Conservation (phyloP, 2,888 invertebrate genomes). For the Junonia oenone region DNA sequence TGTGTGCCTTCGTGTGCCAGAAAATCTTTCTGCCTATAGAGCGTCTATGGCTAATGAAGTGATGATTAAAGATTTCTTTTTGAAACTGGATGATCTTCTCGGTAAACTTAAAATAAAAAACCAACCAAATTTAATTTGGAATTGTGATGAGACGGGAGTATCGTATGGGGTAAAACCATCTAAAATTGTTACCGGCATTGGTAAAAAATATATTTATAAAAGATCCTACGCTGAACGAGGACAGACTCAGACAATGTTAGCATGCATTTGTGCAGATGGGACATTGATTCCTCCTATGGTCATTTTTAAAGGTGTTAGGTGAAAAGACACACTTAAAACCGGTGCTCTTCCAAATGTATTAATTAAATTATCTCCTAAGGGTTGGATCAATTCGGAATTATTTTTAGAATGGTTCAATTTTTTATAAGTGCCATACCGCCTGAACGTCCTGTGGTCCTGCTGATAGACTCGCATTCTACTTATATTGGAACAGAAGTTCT, state of each 20-base stretch:
- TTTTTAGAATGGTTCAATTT: too few relatives aligned
- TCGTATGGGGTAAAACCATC: conserved; percentile 6
- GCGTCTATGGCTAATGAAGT: conserved; percentile 8
- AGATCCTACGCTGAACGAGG: conserved; percentile 13
- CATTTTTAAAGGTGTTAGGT: conserved; percentile 11
- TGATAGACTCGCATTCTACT: too few relatives aligned
- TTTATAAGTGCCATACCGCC: too few relatives aligned
- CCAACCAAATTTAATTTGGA: conserved; percentile 8
- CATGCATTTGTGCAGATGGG: conserved; percentile 10
- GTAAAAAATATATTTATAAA: conserved; percentile 11
- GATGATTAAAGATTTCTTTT: conserved; percentile 8
- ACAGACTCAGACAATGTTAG: conserved; percentile 6
- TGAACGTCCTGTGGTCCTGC: too few relatives aligned
- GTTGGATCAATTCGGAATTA: too few relatives aligned
- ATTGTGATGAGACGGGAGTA: conserved; percentile 8
- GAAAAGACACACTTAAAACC: too few relatives aligned
- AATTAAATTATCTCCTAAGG: too few relatives aligned
- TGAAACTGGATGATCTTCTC: conserved; percentile 1
- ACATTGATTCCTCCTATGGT: conserved; percentile 6
- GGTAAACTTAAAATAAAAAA: conserved; percentile 3
- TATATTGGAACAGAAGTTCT: too few relatives aligned
- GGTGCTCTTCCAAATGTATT: too few relatives aligned
- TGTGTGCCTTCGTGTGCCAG: conserved; percentile 2
- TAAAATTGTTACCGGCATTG: too few relatives aligned
- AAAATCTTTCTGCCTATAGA: conserved; percentile 8